A percentile compares a stretch with the other conserved stretches of the same genome.
Evolutionary conservation across 2,113 vertebrate species (phyloP).

Genomic region (Pitta sordida): DNA sequence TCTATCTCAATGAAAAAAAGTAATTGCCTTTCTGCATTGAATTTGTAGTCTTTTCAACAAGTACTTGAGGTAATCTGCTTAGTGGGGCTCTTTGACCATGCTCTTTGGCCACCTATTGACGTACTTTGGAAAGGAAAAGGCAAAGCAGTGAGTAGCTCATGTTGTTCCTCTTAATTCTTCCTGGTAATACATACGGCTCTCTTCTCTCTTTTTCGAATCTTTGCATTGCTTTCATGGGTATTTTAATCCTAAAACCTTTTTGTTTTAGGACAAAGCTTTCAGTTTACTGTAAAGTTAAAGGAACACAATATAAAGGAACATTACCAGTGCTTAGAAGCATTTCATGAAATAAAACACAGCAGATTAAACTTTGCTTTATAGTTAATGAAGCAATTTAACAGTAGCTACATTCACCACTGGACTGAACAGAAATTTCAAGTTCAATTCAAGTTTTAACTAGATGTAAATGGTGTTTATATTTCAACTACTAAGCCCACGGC

Average conservation of each 20-base stretch:
- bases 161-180: neutral
- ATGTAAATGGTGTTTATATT: slow-evolving; percentile 27
- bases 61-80: neutral
- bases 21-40: neutral
- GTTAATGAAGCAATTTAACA: slow-evolving; percentile 47
- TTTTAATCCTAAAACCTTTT: neutral
- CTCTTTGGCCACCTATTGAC: neutral
- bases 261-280: neutral
- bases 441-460: slow-evolving; percentile 34
- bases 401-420: neutral
- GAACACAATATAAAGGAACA: neutral
- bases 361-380: slow-evolving; percentile 46
- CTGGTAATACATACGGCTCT: neutral
- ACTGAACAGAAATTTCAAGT: slow-evolving; percentile 41
- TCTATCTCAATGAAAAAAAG: neutral
- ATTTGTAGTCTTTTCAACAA: neutral
- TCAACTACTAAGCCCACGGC: neutral
- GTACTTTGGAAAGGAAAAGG: neutral
- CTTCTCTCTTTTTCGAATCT: neutral
- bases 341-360: slow-evolving; percentile 24
- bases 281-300: neutral
- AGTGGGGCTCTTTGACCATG: neutral
- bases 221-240: neutral
- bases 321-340: neutral
- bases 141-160: neutral